phyloP scores from a whole-genome alignment of 2,797 vertebrate species.

The Rhyacichthys aspro region DNA sequence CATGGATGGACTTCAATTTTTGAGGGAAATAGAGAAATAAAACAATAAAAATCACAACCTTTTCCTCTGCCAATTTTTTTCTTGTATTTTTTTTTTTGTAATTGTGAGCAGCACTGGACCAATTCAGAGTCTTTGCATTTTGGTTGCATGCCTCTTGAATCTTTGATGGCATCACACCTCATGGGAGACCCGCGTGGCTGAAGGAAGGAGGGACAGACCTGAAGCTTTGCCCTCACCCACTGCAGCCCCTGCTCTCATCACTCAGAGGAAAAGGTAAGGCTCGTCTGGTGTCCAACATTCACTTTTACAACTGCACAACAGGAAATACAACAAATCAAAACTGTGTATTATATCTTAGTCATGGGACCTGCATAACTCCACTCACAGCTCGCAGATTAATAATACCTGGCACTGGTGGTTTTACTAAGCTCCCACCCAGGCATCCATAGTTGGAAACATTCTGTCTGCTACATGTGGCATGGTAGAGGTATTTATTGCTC shows the following conservation, averaged over 20 bases:
- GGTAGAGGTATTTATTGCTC: neutral
- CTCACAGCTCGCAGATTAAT: slow-evolving; percentile 68
- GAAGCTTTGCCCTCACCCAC: slow-evolving; percentile 60
- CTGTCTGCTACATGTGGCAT: neutral
- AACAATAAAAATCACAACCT: slow-evolving; percentile 49
- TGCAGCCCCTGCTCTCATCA: slow-evolving; percentile 40
- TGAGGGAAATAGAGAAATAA: slow-evolving; percentile 57
- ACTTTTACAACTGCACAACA: slow-evolving; percentile 54
- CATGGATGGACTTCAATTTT: slow-evolving; percentile 76
- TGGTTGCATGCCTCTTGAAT: slow-evolving; percentile 64
- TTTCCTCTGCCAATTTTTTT: slow-evolving; percentile 15
- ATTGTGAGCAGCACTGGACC: slow-evolving; percentile 69
- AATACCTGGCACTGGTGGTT: slow-evolving; percentile 43
- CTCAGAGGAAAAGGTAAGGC: slow-evolving; percentile 69
- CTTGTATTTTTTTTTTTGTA: slow-evolving; percentile 29
- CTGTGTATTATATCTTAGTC: slow-evolving; percentile 72
- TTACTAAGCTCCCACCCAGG: slow-evolving; percentile 18
- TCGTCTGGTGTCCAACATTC: slow-evolving; percentile 51
- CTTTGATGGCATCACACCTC: slow-evolving; percentile 65
- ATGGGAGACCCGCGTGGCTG: slow-evolving; percentile 77
- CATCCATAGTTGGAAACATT: neutral
- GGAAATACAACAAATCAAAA: slow-evolving; percentile 62
- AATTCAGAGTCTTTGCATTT: slow-evolving; percentile 62
- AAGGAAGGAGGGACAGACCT: slow-evolving; percentile 74
- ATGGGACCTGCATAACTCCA: slow-evolving; percentile 80